A percentile compares a stretch with the other conserved stretches of the same genome.
phyloP scores from a whole-genome alignment of 2,797 vertebrate species.

The Clamator glandarius region DNA sequence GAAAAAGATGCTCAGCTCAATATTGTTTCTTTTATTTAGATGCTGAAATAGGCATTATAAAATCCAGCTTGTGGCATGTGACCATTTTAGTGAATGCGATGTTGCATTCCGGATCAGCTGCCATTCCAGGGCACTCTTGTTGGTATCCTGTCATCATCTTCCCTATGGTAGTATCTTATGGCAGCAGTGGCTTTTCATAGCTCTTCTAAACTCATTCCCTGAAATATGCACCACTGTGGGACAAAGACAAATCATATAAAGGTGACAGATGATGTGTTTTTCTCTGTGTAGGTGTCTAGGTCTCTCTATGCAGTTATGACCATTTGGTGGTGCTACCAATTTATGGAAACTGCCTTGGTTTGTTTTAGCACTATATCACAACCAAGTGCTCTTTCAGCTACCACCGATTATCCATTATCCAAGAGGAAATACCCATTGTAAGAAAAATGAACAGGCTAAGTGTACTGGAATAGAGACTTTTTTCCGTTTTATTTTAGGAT shows the following conservation, averaged over 20 bases:
- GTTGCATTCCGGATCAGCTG: not conserved
- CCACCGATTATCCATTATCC: not conserved
- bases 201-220: not conserved
- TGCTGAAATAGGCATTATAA: not conserved
- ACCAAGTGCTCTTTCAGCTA: not conserved
- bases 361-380: not conserved
- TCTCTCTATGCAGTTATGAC: not conserved
- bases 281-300: not conserved
- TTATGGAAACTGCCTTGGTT: conserved; percentile 17
- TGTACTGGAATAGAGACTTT: not conserved
- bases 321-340: conserved; percentile 39
- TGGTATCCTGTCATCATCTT: not conserved
- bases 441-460: not conserved
- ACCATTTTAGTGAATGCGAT: not conserved
- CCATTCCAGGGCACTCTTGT: not conserved
- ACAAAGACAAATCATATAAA: not conserved
- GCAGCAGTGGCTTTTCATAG: not conserved
- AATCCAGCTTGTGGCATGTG: not conserved
- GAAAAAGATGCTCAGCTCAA: not conserved
- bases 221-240: not conserved
- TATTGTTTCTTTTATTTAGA: not conserved
- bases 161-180: not conserved
- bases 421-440: not conserved
- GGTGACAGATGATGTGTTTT: not conserved
- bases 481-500: not conserved